A percentile compares a stretch with the other conserved stretches of the same genome.
These are phyloP conservation scores for Eira barbara DNA, from an alignment of 2,113 vertebrate genomes.

Conservation along the genomic window DNA sequence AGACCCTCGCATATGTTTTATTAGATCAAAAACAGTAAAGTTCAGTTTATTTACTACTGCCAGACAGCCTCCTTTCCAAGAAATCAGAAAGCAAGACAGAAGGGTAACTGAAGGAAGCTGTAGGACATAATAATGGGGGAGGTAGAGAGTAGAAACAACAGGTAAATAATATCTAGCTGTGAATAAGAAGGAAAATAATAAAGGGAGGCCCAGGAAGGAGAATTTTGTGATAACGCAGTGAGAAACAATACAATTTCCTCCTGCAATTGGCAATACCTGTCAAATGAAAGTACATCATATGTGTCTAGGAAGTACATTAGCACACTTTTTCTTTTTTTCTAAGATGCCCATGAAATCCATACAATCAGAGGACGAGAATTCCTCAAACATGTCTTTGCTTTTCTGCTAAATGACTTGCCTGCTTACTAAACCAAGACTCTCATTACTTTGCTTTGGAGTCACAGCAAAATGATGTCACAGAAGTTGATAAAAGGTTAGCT, in stretches of 20 bases:
- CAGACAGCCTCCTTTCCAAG: background rate
- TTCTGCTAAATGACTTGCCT: background rate
- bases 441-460: background rate
- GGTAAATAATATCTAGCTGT: background rate
- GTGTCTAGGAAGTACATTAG: background rate
- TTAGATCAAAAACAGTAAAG: background rate
- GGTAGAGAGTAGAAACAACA: background rate
- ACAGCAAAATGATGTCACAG: background rate
- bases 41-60: background rate
- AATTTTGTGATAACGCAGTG: background rate
- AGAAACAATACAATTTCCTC: background rate
- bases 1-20: background rate
- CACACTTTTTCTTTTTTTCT: background rate
- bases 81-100: background rate
- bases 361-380: background rate
- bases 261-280: background rate
- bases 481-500: background rate
- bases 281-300: background rate
- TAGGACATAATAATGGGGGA: background rate
- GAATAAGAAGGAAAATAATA: conserved; percentile 9
- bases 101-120: background rate
- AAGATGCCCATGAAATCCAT: background rate
- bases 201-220: background rate
- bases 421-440: background rate
- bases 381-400: background rate